These are phyloP conservation scores for Pedetes capensis DNA, from an alignment of 2,113 vertebrate genomes.

Conservation along the genomic window DNA sequence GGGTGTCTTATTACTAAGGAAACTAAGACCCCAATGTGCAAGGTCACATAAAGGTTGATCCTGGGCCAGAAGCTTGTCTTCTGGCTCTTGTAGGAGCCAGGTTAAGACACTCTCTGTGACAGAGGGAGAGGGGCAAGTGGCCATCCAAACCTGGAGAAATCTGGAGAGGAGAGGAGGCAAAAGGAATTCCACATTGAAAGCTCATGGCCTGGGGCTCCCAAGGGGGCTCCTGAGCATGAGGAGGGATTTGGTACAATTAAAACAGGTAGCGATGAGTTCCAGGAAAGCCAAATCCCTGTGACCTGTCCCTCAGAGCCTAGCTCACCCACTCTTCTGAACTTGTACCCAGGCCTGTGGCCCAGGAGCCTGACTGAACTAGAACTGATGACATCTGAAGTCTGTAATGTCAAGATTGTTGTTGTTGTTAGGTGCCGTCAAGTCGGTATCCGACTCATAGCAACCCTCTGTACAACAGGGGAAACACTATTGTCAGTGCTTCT, in stretches of 20 bases:
- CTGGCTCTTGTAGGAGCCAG: background rate
- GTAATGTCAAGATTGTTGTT: background rate
- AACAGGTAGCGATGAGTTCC: background rate
- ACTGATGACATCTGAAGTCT: background rate
- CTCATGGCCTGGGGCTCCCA: background rate
- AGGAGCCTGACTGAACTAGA: background rate
- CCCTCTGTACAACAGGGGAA: no score
- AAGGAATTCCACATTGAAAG: background rate
- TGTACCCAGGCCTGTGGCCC: background rate
- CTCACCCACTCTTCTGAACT: background rate
- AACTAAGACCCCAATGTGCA: background rate
- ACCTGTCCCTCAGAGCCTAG: background rate
- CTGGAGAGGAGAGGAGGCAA: background rate
- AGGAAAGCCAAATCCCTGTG: background rate
- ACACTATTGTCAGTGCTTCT: no score
- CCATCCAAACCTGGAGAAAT: background rate
- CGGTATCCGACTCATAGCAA: no score
- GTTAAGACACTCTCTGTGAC: background rate
- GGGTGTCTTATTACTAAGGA: background rate
- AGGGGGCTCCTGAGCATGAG: rapidly evolving
- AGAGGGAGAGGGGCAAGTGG: background rate
- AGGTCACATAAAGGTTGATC: background rate
- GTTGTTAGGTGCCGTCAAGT: no score
- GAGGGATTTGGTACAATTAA: background rate
- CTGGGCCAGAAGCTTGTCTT: background rate